Evolutionary conservation across 2,888 invertebrate genomes (phyloP), one percentile per base, ranked within the genome.

Genomic region (Calephelis perditalis): DNA sequence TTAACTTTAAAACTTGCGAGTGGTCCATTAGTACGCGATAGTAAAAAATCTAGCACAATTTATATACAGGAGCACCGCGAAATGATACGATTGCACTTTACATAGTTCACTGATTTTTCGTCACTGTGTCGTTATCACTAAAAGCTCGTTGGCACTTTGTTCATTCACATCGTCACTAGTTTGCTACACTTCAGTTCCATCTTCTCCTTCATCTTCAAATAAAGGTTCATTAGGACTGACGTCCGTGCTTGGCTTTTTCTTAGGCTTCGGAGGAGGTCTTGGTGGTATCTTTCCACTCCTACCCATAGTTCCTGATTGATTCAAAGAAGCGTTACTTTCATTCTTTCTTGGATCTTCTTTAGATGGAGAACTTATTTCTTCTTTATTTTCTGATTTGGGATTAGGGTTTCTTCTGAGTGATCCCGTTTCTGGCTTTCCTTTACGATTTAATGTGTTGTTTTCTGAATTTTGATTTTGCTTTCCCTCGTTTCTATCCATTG

Each of bases 151-250:
- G 89, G 87, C 88, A 88, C 86, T 85, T 84, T 80, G 81, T 71
- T 71, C 70, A 64, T 69, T 64, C 62, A 63, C 62, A 60, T 54
- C 52, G 52, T 69, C 57, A 54, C 62, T 65, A 60, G 36, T 56
- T 68, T 85, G 87, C 92, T 94, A 96, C 91, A 96, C 96, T 91
- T 96, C 96, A 72, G 96, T 96, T 68, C 96, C 96, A 71, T 96
- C 96, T 77, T 96, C 96, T 40, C 96, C 96, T 84, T 96, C 96
- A 78, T 96, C 96, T 78, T 96, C 96, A 76, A 96, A 96, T 66
- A 96, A 84, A 64, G 96, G 96, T 70, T 95, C 95, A 71, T 92
- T 93, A 64, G 88, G 78, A 69, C 79, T 88, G 7, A 84, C 79
- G 68, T 90, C 92, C 6, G 94, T 91, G 59, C 92, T 92, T 12